Conservation (phyloP, 2,797 vertebrate genomes). For the Astyanax mexicanus region DNA sequence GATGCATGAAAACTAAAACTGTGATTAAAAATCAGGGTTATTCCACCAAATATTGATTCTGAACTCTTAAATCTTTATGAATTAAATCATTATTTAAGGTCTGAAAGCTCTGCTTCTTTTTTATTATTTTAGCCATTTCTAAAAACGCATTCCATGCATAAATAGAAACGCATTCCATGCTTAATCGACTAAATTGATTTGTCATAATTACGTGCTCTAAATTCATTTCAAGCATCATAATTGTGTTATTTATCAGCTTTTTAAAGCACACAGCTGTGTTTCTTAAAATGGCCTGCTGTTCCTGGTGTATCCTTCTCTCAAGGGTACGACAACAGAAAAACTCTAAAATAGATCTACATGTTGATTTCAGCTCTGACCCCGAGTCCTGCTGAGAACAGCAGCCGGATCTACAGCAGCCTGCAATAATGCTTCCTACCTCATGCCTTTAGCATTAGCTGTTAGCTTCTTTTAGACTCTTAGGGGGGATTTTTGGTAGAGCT, state of each 20-base stretch:
- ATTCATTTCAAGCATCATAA: background rate
- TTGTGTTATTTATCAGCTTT: slow-evolving; percentile 8
- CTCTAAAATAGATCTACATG: slow-evolving; percentile 42
- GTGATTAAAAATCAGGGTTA: too few species aligned
- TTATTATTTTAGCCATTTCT: too few species aligned
- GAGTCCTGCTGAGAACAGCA: slow-evolving; percentile 22
- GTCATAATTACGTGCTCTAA: background rate
- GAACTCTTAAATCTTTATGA: too few species aligned
- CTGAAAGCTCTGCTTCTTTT: too few species aligned
- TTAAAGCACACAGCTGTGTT: slow-evolving; percentile 19
- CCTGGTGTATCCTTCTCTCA: slow-evolving; percentile 32
- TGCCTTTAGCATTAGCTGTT: background rate
- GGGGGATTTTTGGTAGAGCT: slow-evolving; percentile 30
- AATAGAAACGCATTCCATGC: background rate
- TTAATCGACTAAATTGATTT: background rate
- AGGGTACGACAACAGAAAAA: slow-evolving; percentile 39
- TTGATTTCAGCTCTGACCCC: slow-evolving; percentile 37
- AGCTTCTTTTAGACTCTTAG: slow-evolving; percentile 39
- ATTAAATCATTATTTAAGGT: too few species aligned
- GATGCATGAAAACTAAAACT: too few species aligned
- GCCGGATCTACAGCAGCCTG: slow-evolving; percentile 29
- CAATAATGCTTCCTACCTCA: slow-evolving; percentile 25
- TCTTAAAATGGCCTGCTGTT: slow-evolving; percentile 40
- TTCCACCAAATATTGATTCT: too few species aligned
- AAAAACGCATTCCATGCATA: too few species aligned